phyloP scores from a whole-genome alignment of 2,113 vertebrate genomes.

The Amazona guildingii region DNA sequence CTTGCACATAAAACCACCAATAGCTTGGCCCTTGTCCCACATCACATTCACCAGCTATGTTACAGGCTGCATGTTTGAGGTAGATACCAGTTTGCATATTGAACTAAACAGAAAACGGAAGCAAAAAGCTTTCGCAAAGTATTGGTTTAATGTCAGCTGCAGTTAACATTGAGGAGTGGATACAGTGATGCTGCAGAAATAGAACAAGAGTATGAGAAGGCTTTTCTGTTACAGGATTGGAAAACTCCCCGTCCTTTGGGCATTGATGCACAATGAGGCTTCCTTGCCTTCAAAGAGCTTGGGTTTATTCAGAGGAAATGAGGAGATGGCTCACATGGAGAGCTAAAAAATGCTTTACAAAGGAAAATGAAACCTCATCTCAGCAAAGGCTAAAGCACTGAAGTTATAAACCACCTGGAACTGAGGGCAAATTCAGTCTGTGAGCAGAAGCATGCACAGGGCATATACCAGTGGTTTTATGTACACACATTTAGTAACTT shows the following conservation, averaged over 20 bases:
- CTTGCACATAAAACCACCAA: not conserved
- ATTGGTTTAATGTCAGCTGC: not conserved
- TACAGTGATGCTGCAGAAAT: not conserved
- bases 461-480: not conserved
- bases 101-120: not conserved
- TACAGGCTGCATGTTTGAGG: no score
- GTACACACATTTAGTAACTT: not conserved
- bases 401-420: not conserved
- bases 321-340: not conserved
- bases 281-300: not conserved
- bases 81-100: not conserved
- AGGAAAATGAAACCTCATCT: not conserved
- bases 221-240: not conserved
- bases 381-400: not conserved
- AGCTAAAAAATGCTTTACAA: not conserved
- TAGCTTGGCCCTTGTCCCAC: not conserved
- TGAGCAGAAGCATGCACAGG: not conserved
- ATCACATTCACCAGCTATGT: accelerated
- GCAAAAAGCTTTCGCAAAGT: not conserved
- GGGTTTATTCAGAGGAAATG: no score
- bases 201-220: not conserved
- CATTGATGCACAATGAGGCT: not conserved
- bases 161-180: not conserved
- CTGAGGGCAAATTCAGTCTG: not conserved
- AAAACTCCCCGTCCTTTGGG: not conserved